phyloP scores from a whole-genome alignment of 1,140 invertebrate genomes.

The Amyelois transitella region DNA sequence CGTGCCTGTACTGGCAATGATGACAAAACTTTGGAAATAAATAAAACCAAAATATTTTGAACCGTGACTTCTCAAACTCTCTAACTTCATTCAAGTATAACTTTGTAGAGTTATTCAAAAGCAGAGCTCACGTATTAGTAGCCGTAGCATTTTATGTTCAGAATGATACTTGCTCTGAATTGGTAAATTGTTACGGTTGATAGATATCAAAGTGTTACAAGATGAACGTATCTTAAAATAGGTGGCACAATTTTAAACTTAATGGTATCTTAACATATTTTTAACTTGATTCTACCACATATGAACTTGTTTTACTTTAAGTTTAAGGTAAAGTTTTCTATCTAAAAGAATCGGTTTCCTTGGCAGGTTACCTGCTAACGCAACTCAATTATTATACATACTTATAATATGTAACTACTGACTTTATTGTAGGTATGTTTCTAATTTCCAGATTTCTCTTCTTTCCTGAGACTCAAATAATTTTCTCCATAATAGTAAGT shows the following conservation, averaged over 20 bases:
- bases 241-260: too few relatives aligned
- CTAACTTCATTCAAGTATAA: neutral
- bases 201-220: neutral
- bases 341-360: too few relatives aligned
- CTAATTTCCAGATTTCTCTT: too few relatives aligned
- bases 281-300: too few relatives aligned
- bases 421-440: too few relatives aligned
- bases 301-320: too few relatives aligned
- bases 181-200: neutral
- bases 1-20: conserved; percentile 47
- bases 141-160: neutral
- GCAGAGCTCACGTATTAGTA: neutral
- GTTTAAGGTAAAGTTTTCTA: too few relatives aligned
- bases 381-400: too few relatives aligned
- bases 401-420: too few relatives aligned
- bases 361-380: too few relatives aligned
- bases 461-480: too few relatives aligned
- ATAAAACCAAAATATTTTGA: neutral
- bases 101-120: neutral
- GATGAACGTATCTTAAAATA: neutral
- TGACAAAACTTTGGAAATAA: neutral
- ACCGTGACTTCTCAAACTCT: neutral
- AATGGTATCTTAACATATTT: too few relatives aligned
- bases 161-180: neutral
- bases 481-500: neutral